Conservation (phyloP, 2,113 vertebrate species). For the Alectura lathami region DNA sequence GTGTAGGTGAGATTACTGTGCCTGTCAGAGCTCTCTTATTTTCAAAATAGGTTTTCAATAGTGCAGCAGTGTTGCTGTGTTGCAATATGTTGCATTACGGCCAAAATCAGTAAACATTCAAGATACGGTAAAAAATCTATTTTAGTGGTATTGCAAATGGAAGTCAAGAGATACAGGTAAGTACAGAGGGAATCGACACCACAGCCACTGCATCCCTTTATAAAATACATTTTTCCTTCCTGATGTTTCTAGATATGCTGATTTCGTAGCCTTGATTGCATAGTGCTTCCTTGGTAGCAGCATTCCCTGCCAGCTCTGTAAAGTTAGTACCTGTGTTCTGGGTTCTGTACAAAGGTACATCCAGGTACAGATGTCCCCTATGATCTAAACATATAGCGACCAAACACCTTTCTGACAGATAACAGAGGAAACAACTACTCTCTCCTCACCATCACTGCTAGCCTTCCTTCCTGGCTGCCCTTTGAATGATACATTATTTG, state of each 20-base stretch:
- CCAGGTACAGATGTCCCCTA: not conserved
- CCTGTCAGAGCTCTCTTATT: not conserved
- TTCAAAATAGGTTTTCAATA: not conserved
- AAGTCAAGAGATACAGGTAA: not conserved
- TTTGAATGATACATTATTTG: not conserved
- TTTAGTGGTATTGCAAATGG: not conserved
- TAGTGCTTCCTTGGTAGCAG: not conserved
- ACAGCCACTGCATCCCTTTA: not conserved
- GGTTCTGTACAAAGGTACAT: not conserved
- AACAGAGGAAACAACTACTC: conserved; percentile 32
- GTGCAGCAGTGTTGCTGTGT: not conserved
- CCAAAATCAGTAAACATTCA: not conserved
- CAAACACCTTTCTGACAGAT: conserved; percentile 13
- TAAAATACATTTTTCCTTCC: not conserved
- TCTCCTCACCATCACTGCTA: not conserved
- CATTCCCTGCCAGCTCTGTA: not conserved
- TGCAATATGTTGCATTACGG: not conserved
- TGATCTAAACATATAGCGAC: conserved; percentile 8
- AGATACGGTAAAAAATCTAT: not conserved
- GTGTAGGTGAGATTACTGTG: not conserved
- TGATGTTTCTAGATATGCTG: not conserved
- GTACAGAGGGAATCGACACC: not conserved
- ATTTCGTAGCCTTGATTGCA: not conserved
- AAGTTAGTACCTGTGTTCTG: not conserved
- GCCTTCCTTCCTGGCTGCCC: not conserved